phyloP scores from a whole-genome alignment of 1,140 invertebrate genomes.

The Drosophila biarmipes region DNA sequence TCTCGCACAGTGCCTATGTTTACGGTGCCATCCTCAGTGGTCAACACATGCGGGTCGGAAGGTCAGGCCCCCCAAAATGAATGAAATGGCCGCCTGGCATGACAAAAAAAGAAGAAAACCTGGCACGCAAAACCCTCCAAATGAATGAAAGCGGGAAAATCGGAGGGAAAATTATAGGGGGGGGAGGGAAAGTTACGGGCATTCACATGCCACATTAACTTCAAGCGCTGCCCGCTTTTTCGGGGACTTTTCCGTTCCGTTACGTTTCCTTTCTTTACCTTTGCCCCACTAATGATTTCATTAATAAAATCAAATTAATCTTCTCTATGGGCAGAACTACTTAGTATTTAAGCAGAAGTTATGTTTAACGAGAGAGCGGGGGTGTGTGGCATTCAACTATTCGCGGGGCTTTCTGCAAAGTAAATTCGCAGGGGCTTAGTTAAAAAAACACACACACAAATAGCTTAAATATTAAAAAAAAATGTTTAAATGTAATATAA shows the following conservation, averaged over 20 bases:
- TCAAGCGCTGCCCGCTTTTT: slow-evolving; percentile 12
- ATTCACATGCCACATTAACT: slow-evolving; percentile 74
- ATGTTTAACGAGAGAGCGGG: slow-evolving; percentile 30
- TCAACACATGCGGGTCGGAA: slow-evolving; percentile 12
- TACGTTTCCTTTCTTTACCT: slow-evolving; percentile 36
- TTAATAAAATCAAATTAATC: slow-evolving; percentile 79
- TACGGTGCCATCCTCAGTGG: slow-evolving; percentile 48
- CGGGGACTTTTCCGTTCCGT: slow-evolving; percentile 16
- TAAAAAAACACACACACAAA: too few species aligned
- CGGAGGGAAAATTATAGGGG: slow-evolving; percentile 31
- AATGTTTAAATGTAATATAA: too few species aligned
- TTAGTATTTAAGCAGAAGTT: slow-evolving; percentile 64
- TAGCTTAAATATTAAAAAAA: too few species aligned
- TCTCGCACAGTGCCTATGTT: slow-evolving; percentile 31
- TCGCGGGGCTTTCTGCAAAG: background rate
- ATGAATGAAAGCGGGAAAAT: slow-evolving; percentile 18
- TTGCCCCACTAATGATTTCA: slow-evolving; percentile 72
- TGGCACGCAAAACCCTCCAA: slow-evolving; percentile 19
- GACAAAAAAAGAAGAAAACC: slow-evolving; percentile 20
- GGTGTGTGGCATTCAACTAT: slow-evolving; percentile 2
- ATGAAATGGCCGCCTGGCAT: slow-evolving; percentile 61
- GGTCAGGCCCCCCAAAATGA: slow-evolving; percentile 23
- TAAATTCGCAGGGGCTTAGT: background rate
- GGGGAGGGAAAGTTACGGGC: slow-evolving; percentile 38
- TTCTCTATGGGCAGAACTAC: slow-evolving; percentile 54